phyloP scores from a whole-genome alignment of 2,113 vertebrate genomes.

The Brienomyrus longianalis region DNA sequence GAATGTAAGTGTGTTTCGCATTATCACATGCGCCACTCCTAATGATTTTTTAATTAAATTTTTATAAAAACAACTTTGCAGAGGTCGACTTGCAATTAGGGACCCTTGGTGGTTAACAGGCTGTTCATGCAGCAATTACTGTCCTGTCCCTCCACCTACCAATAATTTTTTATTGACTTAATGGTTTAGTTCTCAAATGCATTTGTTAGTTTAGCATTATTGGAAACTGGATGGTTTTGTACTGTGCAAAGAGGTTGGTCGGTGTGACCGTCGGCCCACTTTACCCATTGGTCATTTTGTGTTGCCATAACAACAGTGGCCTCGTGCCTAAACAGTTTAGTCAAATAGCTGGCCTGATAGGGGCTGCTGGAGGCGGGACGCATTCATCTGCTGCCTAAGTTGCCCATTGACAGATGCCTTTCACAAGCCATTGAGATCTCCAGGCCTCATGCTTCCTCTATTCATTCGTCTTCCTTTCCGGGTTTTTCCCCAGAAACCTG shows the following conservation, averaged over 20 bases:
- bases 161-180: not conserved
- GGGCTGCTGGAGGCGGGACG: not conserved
- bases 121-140: slow-evolving; percentile 20
- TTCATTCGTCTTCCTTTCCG: slow-evolving; percentile 26
- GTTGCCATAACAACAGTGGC: not conserved
- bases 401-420: slow-evolving; percentile 27
- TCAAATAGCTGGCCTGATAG: not conserved
- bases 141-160: not conserved
- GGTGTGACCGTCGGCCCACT: not conserved
- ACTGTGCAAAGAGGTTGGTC: not conserved
- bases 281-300: not conserved
- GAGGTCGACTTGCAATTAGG: slow-evolving; percentile 25
- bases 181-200: not conserved
- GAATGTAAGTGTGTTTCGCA: slow-evolving; percentile 3
- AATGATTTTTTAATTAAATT: slow-evolving; percentile 29
- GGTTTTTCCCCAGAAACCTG: slow-evolving; percentile 23
- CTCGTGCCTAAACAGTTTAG: slow-evolving; percentile 12
- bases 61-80: slow-evolving; percentile 26
- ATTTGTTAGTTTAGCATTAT: not conserved
- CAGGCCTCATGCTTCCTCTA: slow-evolving; percentile 20
- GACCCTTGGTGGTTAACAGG: slow-evolving; percentile 22
- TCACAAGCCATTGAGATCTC: slow-evolving; percentile 25
- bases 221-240: not conserved
- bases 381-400: slow-evolving; percentile 18
- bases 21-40: slow-evolving; percentile 12